Evolutionary conservation across 2,113 vertebrate species (phyloP).

Genomic region (Corythoichthys intestinalis): DNA sequence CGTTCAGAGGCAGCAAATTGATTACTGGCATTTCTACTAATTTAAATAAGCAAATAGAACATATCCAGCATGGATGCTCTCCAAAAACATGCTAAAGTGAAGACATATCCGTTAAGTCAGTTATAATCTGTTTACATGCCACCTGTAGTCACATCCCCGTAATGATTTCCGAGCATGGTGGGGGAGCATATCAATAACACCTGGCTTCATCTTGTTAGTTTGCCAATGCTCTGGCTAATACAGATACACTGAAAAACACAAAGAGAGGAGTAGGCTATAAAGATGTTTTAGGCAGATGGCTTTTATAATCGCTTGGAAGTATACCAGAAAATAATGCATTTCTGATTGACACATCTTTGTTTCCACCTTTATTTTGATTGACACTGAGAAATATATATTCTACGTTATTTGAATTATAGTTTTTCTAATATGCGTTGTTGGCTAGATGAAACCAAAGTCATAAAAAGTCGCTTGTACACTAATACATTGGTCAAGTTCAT

Average conservation of each 20-base stretch:
- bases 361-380: not conserved
- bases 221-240: not conserved
- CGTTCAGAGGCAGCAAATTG: no score
- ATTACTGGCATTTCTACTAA: no score
- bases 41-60: not conserved
- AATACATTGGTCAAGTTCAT: not conserved
- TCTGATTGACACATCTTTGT: not conserved
- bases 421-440: not conserved
- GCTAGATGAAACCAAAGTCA: no score
- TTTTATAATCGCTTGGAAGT: no score
- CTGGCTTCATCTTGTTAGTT: not conserved
- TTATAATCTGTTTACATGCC: not conserved
- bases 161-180: conserved; percentile 1
- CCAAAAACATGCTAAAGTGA: not conserved
- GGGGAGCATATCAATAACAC: not conserved
- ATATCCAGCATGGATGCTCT: not conserved
- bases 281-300: not conserved
- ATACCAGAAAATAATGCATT: not conserved
- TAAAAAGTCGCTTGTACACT: no score
- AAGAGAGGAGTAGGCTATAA: not conserved
- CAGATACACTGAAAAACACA: not conserved
- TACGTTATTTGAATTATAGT: not conserved
- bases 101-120: not conserved
- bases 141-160: not conserved
- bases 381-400: no score